Evolutionary conservation across 1,140 invertebrate species (phyloP).

Genomic region (Micrasema longulum): DNA sequence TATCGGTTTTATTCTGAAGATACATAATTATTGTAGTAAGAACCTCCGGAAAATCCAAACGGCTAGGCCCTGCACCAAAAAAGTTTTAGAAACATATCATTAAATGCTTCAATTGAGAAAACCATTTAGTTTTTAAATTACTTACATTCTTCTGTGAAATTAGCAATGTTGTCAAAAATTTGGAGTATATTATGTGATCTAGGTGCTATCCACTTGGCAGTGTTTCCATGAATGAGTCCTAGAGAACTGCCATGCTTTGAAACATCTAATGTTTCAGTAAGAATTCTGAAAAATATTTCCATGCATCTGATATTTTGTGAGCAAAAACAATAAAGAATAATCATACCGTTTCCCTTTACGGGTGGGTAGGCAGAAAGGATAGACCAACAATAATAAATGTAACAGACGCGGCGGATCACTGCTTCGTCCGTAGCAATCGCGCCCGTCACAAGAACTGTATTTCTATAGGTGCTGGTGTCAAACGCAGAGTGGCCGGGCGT

Average conservation of each 20-base stretch:
- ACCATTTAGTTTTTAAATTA: not conserved
- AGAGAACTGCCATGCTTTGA: slow-evolving; percentile 69
- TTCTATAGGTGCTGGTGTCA: too few relatives aligned
- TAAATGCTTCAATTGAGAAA: not conserved
- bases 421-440: too few relatives aligned
- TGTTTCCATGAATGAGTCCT: slow-evolving; percentile 70
- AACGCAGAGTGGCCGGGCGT: too few relatives aligned
- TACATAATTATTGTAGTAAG: slow-evolving; percentile 60
- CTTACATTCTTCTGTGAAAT: slow-evolving; percentile 61
- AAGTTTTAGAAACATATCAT: not conserved
- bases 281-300: slow-evolving; percentile 55
- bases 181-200: slow-evolving; percentile 59
- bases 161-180: slow-evolving; percentile 59
- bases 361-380: too few relatives aligned
- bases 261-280: slow-evolving; percentile 66
- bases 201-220: slow-evolving; percentile 69
- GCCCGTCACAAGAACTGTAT: too few relatives aligned
- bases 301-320: not conserved
- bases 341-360: too few relatives aligned
- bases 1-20: slow-evolving; percentile 58
- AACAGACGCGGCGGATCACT: too few relatives aligned
- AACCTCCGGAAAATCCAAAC: slow-evolving; percentile 62
- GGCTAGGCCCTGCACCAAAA: slow-evolving; percentile 60
- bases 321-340: too few relatives aligned
- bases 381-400: too few relatives aligned